Percentiles rank a stretch among this genome's conserved stretches.
These are phyloP conservation scores for Imbricaverruca yamaguchii DNA, from an alignment of 2,888 invertebrate genomes.

Conservation along the genomic window DNA sequence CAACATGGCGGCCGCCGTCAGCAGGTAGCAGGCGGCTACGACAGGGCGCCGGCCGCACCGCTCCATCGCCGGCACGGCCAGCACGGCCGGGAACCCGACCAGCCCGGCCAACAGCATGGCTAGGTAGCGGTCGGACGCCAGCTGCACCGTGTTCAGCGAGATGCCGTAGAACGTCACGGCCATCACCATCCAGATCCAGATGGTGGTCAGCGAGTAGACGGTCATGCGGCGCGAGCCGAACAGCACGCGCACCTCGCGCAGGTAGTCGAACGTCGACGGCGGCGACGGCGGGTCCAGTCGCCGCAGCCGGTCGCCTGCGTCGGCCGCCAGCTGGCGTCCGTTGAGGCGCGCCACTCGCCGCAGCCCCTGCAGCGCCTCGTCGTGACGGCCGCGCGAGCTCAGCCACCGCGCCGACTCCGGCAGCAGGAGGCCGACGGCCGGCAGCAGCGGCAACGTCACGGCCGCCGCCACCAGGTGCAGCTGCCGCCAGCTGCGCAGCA, in stretches of 20 bases:
- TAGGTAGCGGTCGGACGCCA: conserved; percentile 45
- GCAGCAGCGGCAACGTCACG: conserved; percentile 44
- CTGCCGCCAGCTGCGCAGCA: conserved; percentile 46
- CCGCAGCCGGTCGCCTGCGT: not conserved
- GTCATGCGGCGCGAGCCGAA: not conserved
- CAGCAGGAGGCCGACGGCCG: conserved; percentile 27
- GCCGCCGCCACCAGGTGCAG: conserved; percentile 47
- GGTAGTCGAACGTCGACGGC: not conserved
- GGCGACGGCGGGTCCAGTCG: not conserved
- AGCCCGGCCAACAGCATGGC: conserved; percentile 45
- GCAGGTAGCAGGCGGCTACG: conserved; percentile 41
- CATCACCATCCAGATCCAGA: conserved; percentile 29
- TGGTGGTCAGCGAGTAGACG: not conserved
- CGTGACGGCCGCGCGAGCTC: not conserved
- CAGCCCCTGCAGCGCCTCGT: not conserved
- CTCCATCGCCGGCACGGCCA: conserved; percentile 40
- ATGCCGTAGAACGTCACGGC: conserved; percentile 45
- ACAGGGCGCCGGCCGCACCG: conserved; percentile 45
- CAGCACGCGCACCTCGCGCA: not conserved
- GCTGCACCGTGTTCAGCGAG: conserved; percentile 41
- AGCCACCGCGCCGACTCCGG: conserved; percentile 13
- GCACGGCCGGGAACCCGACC: conserved; percentile 43
- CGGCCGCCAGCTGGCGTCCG: not conserved
- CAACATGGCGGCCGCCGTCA: conserved; percentile 43
- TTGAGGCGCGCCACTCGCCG: not conserved